Conservation (phyloP, 2,888 invertebrate species). For the Agrotis puta region DNA sequence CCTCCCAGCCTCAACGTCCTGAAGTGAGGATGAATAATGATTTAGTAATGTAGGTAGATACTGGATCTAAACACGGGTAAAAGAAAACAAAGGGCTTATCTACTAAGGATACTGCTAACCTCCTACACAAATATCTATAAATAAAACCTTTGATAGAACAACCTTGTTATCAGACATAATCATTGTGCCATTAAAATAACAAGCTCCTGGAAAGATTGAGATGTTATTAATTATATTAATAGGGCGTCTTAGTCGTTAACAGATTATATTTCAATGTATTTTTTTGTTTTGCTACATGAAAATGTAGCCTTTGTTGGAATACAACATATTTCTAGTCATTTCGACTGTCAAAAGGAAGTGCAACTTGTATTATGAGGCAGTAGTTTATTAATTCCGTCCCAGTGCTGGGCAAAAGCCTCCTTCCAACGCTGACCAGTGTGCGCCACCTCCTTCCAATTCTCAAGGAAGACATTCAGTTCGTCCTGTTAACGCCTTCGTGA, state of each 20-base stretch:
- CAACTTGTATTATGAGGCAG: background rate
- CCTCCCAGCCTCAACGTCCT: background rate
- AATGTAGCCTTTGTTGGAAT: background rate
- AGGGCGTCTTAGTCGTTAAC: background rate
- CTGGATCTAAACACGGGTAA: background rate
- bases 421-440: too few relatives aligned
- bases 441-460: too few relatives aligned
- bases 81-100: background rate
- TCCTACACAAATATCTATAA: background rate
- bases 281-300: background rate
- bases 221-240: conserved; percentile 7
- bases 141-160: background rate
- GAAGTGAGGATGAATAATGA: background rate
- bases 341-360: background rate
- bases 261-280: background rate
- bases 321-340: background rate
- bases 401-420: too few relatives aligned
- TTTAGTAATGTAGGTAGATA: background rate
- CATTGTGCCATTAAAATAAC: background rate
- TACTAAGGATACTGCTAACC: background rate
- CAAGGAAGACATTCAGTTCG: too few relatives aligned
- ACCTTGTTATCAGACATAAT: background rate
- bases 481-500: too few relatives aligned
- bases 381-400: too few relatives aligned
- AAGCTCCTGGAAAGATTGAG: background rate